Base-by-base conservation (phyloP, 2,888 invertebrate species). In the Rhyacophila evoluta region DNA sequence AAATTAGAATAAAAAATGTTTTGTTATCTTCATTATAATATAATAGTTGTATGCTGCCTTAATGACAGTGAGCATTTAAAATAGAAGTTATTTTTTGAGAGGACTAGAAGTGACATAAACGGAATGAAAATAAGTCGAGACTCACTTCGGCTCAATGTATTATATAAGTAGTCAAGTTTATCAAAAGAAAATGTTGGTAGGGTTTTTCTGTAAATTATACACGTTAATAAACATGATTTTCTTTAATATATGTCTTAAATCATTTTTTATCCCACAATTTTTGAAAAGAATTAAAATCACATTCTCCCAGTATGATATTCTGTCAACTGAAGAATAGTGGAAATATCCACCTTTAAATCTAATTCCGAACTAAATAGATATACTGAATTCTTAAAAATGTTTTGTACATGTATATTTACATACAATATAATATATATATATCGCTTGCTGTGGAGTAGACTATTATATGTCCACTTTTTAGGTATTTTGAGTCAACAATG, bases 111-210 rank as follows among this genome's bases (percentile, higher is more conserved):
- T 28, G 29, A 72, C 67, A 72, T 72, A 55, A 72, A 73, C 41
- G 68, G 67, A 55, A 55, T 74, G 12, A 74, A 55, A 71, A 15
- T 29, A 72, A 12, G 33, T 78, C 36, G 33, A 69, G 27, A 74
- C 68, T 72, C 33, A 69, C 67, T 74, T 74, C 55, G 29, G 78
- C 78, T 78, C 78, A 74, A 78, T 78, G 78, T 78, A 74, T 74
- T 39, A 78, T 72, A 77, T 77, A 27, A 39, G 28, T 78, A 74
- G 78, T 39, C 39, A 74, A 73, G 39, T 74, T 74, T 27, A 74
- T 38, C 37, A 25, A 27, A 72, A 72, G 36, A 33, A 69, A 69
- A 36, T 75, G 19, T 67, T 78, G 70, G 69, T 78, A 74, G 78
- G 78, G 78, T 70, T 77, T 77, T 78, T 69, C 71, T 78, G 70